phyloP scores from a whole-genome alignment of 2,797 vertebrate species.

The Mus minutoides region DNA sequence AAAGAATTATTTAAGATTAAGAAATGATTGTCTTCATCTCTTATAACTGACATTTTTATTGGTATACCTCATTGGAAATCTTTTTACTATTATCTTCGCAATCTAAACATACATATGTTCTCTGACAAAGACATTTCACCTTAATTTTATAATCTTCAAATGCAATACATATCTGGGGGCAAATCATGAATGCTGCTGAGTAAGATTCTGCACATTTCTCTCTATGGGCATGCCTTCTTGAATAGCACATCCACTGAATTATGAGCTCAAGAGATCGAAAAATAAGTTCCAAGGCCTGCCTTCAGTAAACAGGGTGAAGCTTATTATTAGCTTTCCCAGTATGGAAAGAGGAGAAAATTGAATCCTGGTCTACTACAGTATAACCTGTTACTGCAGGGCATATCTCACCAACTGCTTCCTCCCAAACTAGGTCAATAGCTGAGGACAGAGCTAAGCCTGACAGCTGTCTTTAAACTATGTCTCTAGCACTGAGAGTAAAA shows the following conservation, averaged over 20 bases:
- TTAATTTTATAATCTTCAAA: constrained; percentile 8
- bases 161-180: background rate
- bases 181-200: background rate
- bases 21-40: background rate
- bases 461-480: background rate
- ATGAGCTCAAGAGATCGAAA: background rate
- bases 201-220: background rate
- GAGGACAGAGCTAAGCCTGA: background rate
- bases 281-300: background rate
- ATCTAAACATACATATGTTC: background rate
- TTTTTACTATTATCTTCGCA: constrained; percentile 17
- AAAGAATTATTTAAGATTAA: background rate
- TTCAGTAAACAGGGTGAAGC: background rate
- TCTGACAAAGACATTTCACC: background rate
- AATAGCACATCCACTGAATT: background rate
- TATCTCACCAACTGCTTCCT: background rate
- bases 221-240: background rate
- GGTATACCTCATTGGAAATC: constrained; percentile 38
- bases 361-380: background rate
- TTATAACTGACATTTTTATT: background rate
- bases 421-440: too few species aligned
- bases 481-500: background rate
- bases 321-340: background rate
- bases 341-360: background rate
- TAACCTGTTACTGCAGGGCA: background rate